A percentile compares a stretch with the other conserved stretches of the same genome.
Conservation (phyloP, 2,888 invertebrate species). For the Crematogaster levior region DNA sequence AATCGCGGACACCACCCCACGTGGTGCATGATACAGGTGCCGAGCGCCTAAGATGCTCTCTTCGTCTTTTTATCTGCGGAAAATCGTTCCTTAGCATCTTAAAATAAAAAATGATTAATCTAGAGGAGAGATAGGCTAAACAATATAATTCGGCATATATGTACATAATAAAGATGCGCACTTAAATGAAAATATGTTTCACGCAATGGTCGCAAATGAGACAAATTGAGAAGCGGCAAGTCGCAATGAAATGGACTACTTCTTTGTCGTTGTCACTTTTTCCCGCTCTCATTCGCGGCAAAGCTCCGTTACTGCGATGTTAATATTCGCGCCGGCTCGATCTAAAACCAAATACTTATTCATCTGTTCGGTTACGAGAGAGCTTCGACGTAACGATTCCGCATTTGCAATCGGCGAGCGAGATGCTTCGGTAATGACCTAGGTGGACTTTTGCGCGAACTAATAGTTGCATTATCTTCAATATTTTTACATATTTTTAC, state of each 20-base stretch:
- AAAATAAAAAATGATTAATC: background rate
- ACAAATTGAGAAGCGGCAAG: constrained; percentile 1
- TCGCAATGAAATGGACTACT: constrained; percentile 69
- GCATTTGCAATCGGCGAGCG: constrained; percentile 32
- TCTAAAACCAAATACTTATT: constrained; percentile 64
- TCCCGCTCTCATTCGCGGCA: constrained; percentile 70
- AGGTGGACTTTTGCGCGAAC: constrained; percentile 17
- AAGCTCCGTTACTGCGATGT: constrained; percentile 70
- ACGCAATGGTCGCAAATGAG: background rate
- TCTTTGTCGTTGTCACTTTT: constrained; percentile 76
- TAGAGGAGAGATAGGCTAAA: background rate
- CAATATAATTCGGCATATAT: background rate
- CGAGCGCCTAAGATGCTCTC: constrained; percentile 31
- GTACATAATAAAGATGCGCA: background rate
- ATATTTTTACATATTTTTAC: background rate
- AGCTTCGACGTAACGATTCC: constrained; percentile 40
- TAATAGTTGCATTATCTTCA: background rate
- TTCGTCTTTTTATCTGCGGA: constrained; percentile 30
- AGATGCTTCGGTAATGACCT: constrained; percentile 49
- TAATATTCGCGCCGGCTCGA: constrained; percentile 59
- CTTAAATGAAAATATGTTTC: background rate
- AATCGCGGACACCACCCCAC: constrained; percentile 66
- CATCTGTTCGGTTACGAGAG: constrained; percentile 52
- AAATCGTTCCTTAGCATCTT: background rate
- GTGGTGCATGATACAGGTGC: constrained; percentile 72